These are phyloP conservation scores for Drosophila tsacasi DNA, from an alignment of 1,140 invertebrate genomes.

Conservation along the genomic window DNA sequence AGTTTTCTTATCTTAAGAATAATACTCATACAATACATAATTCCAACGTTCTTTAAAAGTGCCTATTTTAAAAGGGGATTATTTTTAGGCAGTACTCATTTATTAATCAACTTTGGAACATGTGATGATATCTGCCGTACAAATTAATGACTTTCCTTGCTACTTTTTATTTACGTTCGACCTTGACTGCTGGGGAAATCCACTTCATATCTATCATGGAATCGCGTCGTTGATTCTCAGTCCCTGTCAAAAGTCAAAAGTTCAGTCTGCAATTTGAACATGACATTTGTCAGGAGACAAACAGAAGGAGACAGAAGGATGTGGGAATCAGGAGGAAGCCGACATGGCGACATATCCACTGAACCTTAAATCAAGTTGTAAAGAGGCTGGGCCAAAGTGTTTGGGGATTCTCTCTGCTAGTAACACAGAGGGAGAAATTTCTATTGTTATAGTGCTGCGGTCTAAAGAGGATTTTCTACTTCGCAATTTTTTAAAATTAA, in stretches of 20 bases:
- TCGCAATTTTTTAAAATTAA: no score
- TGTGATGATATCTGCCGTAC: background rate
- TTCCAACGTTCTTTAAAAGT: background rate
- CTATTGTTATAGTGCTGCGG: no score
- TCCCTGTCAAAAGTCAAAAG: conserved; percentile 71
- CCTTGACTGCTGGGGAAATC: conserved; percentile 67
- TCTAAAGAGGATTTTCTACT: no score
- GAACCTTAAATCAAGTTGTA: conserved; percentile 82
- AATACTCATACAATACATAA: no score
- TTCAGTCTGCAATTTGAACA: conserved; percentile 79
- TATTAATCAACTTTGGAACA: background rate
- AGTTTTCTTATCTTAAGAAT: no score
- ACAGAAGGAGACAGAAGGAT: conserved; percentile 29
- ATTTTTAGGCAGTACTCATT: background rate
- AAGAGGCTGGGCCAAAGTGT: conserved; percentile 70
- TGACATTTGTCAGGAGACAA: conserved; percentile 75
- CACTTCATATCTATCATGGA: conserved; percentile 63
- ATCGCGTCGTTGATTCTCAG: conserved; percentile 32
- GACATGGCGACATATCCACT: conserved; percentile 71
- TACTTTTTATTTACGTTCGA: conserved; percentile 26
- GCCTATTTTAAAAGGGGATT: background rate
- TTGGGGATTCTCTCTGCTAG: conserved; percentile 34
- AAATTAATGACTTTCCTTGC: conserved; percentile 9
- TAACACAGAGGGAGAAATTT: conserved; percentile 1
- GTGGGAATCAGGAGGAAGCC: conserved; percentile 17